These are phyloP conservation scores for Henricia sp. DNA, from an alignment of 53 echinoderm and acorn worm species.

Conservation along the genomic window DNA sequence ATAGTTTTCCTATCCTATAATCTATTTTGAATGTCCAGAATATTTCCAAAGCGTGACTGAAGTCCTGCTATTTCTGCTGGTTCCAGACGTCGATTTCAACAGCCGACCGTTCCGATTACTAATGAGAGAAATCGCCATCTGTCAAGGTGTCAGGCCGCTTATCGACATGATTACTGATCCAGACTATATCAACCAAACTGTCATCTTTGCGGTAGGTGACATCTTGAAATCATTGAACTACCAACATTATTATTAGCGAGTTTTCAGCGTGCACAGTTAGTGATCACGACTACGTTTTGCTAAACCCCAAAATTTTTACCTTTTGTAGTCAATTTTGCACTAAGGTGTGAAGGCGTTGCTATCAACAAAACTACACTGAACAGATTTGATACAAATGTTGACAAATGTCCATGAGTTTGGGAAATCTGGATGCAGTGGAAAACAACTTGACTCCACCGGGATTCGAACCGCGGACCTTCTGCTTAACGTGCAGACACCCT, in stretches of 20 bases:
- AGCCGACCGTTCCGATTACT: slow-evolving; percentile 87
- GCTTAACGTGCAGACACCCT: too few relatives aligned
- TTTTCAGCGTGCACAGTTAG: too few relatives aligned
- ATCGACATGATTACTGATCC: slow-evolving; percentile 93
- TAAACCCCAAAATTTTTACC: too few relatives aligned
- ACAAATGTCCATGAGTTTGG: too few relatives aligned
- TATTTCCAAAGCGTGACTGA: slow-evolving; percentile 85
- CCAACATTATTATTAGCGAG: background rate
- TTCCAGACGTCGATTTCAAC: slow-evolving; percentile 88
- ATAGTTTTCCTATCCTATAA: background rate
- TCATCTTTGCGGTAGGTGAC: slow-evolving; percentile 83
- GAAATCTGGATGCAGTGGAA: too few relatives aligned
- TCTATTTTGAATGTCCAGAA: slow-evolving; percentile 72
- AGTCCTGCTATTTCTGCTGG: slow-evolving; percentile 81
- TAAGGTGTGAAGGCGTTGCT: too few relatives aligned
- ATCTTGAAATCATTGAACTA: background rate
- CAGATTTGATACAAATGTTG: too few relatives aligned
- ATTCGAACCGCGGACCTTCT: too few relatives aligned
- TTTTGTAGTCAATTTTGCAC: too few relatives aligned
- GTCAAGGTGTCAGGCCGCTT: slow-evolving; percentile 78
- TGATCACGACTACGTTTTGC: too few relatives aligned
- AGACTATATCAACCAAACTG: slow-evolving; percentile 95
- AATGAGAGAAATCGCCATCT: slow-evolving; percentile 83
- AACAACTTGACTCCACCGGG: too few relatives aligned
- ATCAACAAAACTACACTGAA: too few relatives aligned